These are phyloP conservation scores for Neomicropteryx cornuta DNA, from an alignment of 1,140 invertebrate genomes.

Conservation along the genomic window DNA sequence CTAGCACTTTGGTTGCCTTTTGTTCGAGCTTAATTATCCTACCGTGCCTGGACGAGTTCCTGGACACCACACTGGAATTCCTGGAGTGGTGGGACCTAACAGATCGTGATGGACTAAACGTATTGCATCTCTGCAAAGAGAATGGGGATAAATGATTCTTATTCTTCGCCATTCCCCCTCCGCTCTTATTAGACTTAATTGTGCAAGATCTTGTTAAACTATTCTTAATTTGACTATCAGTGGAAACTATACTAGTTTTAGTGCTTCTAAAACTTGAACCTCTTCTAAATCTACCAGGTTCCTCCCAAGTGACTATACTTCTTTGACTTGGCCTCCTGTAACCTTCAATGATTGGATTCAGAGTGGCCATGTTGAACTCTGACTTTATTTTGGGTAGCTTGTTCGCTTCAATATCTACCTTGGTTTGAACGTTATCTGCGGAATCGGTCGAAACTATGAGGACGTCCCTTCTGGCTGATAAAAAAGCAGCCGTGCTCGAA, in stretches of 20 bases:
- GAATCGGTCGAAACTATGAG: slow-evolving; percentile 5
- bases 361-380: too few species aligned
- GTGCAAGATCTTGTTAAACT: slow-evolving; percentile 16
- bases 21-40: slow-evolving; percentile 75
- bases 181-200: slow-evolving; percentile 3
- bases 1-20: slow-evolving; percentile 89
- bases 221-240: slow-evolving; percentile 29
- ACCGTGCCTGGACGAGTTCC: slow-evolving; percentile 69
- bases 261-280: slow-evolving; percentile 50
- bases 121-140: slow-evolving; percentile 28
- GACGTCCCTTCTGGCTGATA: slow-evolving; percentile 14
- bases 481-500: slow-evolving; percentile 16
- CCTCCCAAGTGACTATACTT: slow-evolving; percentile 51
- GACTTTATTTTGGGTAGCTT: too few species aligned
- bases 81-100: slow-evolving; percentile 54
- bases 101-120: too few species aligned
- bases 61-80: slow-evolving; percentile 67
- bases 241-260: slow-evolving; percentile 34
- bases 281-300: slow-evolving; percentile 33
- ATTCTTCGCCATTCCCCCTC: slow-evolving; percentile 7
- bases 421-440: too few species aligned
- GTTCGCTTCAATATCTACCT: too few species aligned
- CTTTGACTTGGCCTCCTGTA: background rate
- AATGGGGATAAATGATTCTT: too few species aligned
- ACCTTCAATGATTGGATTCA: slow-evolving; percentile 10